Base-by-base conservation (phyloP, 2,113 vertebrate genomes). In the Nerophis ophidion region DNA sequence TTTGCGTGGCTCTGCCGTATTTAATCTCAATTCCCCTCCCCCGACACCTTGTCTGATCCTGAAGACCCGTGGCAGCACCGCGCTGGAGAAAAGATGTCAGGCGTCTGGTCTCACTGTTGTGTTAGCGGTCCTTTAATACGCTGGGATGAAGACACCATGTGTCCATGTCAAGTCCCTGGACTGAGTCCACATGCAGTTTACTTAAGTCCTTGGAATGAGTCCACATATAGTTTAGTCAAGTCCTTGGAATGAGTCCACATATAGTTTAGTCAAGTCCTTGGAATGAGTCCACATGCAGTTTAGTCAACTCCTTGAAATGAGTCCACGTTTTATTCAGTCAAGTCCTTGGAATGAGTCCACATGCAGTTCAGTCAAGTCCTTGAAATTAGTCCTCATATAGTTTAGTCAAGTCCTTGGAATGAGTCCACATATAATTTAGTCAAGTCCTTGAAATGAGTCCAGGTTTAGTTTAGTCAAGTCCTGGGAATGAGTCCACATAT, bases 41-140 rank as follows among this genome's bases (percentile, higher is more conserved):
- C 16, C 92, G 93, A 93, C 92, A 81, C 92, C 87, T 83, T 92
- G 93, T 95, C 93, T 93, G 93, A 97, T 95, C 93, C 81, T 93
- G 91, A 91, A 94, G 93, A 95, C 92, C 92, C 84, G 91, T 89
- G 92, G 91, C 92, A 91, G 91, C 60, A 54, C 71, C 71, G 77
- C 72, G 84, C 85, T 81, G 76, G 82, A 79, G 79, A 82, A 82
- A 80, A 79, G 63, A 64, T 73, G 78, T 73, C 73, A 79, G 2
- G 26, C 1, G 76, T 77, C 59, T 48, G 67, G 73, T 77, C 63
- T 62, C 74, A 85, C 76, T 73, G 81, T 66, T 79, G 81, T 81
- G 71, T 72, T 80, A 79, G 74, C 62, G 64, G 26, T 45, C 44
- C 48, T 53, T 74, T 26, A 47, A 59, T 59, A 59, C 58, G 17